Evolutionary conservation across 1,140 invertebrate species (phyloP).

Genomic region (Penaeus vannamei): DNA sequence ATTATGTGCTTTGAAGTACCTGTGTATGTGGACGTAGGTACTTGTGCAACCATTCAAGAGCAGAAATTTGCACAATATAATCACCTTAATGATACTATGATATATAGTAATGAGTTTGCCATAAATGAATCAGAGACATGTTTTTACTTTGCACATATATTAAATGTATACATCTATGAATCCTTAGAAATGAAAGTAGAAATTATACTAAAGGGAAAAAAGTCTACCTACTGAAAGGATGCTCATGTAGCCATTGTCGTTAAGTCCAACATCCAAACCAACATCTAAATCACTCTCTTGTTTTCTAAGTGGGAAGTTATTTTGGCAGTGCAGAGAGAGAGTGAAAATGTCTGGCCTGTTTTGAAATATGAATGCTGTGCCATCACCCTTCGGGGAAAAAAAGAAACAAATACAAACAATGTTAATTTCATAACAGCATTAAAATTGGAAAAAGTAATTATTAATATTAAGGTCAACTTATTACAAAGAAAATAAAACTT

Average conservation of each 20-base stretch:
- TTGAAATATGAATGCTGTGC: constrained; percentile 71
- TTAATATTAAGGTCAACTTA: no score
- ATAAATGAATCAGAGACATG: no score
- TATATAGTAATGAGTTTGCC: no score
- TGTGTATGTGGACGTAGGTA: no score
- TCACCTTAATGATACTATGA: no score
- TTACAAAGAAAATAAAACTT: no score
- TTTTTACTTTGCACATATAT: no score
- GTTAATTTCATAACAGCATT: not conserved
- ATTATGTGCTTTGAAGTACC: no score
- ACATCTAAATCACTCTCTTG: constrained; percentile 71
- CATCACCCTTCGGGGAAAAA: constrained; percentile 69
- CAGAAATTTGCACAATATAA: no score
- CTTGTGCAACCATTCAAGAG: no score
- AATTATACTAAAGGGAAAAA: not conserved
- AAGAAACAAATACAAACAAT: not conserved
- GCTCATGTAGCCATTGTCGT: constrained; percentile 66
- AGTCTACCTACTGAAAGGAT: constrained; percentile 63
- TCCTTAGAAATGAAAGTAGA: not conserved
- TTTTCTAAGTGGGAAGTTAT: constrained; percentile 71
- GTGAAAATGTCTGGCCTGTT: constrained; percentile 70
- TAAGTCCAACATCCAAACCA: constrained; percentile 67
- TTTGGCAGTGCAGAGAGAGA: constrained; percentile 71
- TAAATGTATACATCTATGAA: no score
- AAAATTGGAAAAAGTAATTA: no score